Percentiles rank a stretch among this genome's conserved stretches.
Conservation (phyloP, 2,113 vertebrate genomes). For the Lagenorhynchus albirostris region DNA sequence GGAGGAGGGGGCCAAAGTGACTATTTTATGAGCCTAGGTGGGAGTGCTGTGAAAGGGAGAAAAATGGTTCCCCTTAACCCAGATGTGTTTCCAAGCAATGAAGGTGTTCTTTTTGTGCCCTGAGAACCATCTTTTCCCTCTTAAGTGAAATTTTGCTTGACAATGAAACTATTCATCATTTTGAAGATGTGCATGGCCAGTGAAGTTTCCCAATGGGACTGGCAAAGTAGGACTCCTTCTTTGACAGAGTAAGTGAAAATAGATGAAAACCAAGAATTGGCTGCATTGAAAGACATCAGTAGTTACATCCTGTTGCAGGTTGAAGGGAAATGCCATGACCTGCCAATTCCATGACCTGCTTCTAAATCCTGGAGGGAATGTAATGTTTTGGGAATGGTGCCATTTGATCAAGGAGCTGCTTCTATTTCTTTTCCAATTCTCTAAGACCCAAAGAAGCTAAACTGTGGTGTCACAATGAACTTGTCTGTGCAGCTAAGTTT, state of each 20-base stretch:
- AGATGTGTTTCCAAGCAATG: conserved; percentile 11
- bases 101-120: not conserved
- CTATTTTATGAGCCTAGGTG: not conserved
- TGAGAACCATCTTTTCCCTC: not conserved
- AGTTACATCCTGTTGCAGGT: not conserved
- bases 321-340: not conserved
- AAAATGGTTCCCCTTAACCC: not conserved
- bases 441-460: not conserved
- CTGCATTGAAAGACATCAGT: not conserved
- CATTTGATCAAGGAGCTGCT: not conserved
- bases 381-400: not conserved
- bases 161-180: conserved; percentile 32
- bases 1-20: not conserved
- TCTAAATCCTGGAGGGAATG: not conserved
- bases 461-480: not conserved
- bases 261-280: not conserved
- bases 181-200: not conserved
- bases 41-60: not conserved
- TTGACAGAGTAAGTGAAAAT: conserved; percentile 24
- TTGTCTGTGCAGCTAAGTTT: not conserved
- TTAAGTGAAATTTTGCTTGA: conserved; percentile 42
- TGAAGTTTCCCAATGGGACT: conserved; percentile 9
- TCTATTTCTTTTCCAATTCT: not conserved
- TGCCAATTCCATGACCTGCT: not conserved
- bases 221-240: conserved; percentile 19